A percentile compares a stretch with the other conserved stretches of the same genome.
Conservation (phyloP, 2,888 invertebrate species). For the Pharmacophagus antenor region DNA sequence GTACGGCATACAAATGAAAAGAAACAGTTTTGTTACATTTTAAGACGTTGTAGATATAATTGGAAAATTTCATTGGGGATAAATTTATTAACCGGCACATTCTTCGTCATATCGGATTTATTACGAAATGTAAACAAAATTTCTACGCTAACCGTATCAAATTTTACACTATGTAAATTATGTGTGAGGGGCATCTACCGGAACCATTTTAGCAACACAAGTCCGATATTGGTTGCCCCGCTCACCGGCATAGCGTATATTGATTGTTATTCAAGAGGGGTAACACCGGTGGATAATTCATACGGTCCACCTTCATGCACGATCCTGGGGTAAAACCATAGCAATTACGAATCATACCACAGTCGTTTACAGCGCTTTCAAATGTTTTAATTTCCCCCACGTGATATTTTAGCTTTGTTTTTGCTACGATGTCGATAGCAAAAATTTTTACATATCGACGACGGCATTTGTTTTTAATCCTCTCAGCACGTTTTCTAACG, state of each 20-base stretch:
- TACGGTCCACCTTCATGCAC: background rate
- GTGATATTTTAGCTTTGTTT: background rate
- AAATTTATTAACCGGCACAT: too few species aligned
- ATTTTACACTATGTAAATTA: background rate
- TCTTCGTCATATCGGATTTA: background rate
- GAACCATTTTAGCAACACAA: slow-evolving; percentile 9
- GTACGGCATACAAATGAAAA: too few species aligned
- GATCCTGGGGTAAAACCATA: background rate
- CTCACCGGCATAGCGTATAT: slow-evolving; percentile 8
- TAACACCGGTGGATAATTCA: slow-evolving; percentile 9
- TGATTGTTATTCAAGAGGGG: slow-evolving; percentile 10
- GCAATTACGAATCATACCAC: background rate
- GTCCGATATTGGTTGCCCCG: background rate
- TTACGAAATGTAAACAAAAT: background rate
- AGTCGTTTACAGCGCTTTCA: background rate
- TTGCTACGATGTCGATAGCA: background rate
- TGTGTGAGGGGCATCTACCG: background rate
- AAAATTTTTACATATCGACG: too few species aligned
- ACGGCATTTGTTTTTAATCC: too few species aligned
- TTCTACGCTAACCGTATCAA: background rate
- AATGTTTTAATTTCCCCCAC: background rate
- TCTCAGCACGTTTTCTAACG: too few species aligned
- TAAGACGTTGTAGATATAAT: too few species aligned
- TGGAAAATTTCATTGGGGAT: too few species aligned
- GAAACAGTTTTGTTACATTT: too few species aligned